A percentile compares a stretch with the other conserved stretches of the same genome.
phyloP scores from a whole-genome alignment of 2,113 vertebrate genomes.

The Actenoides hombroni region DNA sequence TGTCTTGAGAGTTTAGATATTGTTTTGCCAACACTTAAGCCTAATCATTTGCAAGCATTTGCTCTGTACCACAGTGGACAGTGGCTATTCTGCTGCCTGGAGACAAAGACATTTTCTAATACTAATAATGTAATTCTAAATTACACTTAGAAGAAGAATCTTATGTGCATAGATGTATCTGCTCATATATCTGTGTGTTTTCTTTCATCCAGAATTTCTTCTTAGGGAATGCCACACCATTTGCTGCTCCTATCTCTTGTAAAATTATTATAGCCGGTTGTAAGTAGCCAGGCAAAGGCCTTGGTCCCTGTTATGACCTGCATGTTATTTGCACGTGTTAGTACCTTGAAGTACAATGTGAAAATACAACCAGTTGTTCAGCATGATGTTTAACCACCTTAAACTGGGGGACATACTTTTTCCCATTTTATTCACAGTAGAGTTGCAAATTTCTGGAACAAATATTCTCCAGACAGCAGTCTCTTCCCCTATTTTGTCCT shows the following conservation, averaged over 20 bases:
- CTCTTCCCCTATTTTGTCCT: neutral
- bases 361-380: neutral
- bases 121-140: neutral
- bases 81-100: neutral
- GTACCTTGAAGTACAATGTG: neutral
- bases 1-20: constrained; percentile 59
- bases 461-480: neutral
- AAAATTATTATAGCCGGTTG: neutral
- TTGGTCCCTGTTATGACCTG: neutral
- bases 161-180: neutral
- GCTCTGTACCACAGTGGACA: constrained; percentile 13
- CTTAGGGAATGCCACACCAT: neutral
- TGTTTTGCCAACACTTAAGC: constrained; percentile 68
- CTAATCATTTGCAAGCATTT: constrained; percentile 48
- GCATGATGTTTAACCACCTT: neutral
- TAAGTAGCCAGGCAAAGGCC: neutral
- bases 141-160: neutral
- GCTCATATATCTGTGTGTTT: neutral
- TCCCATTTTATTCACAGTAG: neutral
- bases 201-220: neutral
- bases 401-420: neutral
- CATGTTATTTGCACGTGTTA: neutral
- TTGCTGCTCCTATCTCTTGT: neutral
- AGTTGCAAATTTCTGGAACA: neutral
- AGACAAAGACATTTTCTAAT: neutral